Base-by-base conservation (phyloP, 2,888 invertebrate genomes). In the Formica aserva region DNA sequence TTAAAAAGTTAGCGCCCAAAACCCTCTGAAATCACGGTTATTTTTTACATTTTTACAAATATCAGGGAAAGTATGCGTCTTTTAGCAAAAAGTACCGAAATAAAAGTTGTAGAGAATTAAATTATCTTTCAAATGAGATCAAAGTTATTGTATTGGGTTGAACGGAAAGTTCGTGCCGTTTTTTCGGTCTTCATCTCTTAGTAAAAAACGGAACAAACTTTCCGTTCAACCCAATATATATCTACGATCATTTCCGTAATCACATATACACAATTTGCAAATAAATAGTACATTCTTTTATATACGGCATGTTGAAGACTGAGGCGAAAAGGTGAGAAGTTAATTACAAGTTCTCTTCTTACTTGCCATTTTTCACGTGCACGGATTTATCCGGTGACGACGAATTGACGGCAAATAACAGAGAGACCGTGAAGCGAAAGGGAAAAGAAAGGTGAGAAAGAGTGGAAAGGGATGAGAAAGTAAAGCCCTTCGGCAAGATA, bases 301-400 rank as follows among this genome's bases (percentile, higher is more conserved):
- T 29, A n/a, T 32, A 8, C 26, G 32, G 11, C 18, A 8, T 8
- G 45, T 45, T 60, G 32, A 62, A 71, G 35, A 60, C 71, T 78
- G 35, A 52, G 18, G 13, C 35, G 48, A 62, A 74, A 52, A 22
- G 55, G 13, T 71, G 80, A 55, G 62, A 38, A 83, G 84, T 88
- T 89, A 89, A 89, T 89, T 89, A 85, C 83, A 77, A 63, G 65
- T 78, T 69, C 81, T 85, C 78, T 75, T 77, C 85, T 83, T 84
- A 74, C 85, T 57, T 15, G 48, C 41, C 32, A 82, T 69, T 82
- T 78, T 78, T 85, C 82, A 74, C 77, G 57, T 45, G 48, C 52
- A 55, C 83, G 83, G 76, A 85, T 86, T 63, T 26, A 62, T 67
- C 66, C 48, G 67, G 74, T 22, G 60, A 60, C 78, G 63, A 52